phyloP scores from a whole-genome alignment of 2,113 vertebrate species.

The Climacteris rufus region DNA sequence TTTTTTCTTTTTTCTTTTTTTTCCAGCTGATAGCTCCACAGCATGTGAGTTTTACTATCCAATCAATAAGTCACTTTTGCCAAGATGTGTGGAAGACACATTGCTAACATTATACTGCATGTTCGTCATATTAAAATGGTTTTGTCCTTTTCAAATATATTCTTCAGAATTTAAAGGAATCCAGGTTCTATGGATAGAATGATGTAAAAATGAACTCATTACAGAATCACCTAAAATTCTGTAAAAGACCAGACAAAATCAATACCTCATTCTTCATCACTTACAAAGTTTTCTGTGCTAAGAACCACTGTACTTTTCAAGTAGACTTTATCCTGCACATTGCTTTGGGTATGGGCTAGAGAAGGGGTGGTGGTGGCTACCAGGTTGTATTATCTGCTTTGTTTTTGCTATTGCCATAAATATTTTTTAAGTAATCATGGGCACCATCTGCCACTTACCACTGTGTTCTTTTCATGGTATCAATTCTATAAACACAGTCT shows the following conservation, averaged over 20 bases:
- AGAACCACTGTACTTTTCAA: background rate
- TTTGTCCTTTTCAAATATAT: background rate
- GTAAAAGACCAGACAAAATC: background rate
- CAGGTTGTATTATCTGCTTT: background rate
- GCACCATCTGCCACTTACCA: conserved; percentile 48
- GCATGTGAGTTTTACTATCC: background rate
- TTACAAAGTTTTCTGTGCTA: background rate
- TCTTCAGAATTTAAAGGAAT: background rate
- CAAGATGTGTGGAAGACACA: background rate
- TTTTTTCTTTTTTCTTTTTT: background rate
- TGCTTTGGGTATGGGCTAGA: background rate
- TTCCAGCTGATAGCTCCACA: background rate
- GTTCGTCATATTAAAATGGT: background rate
- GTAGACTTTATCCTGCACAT: background rate
- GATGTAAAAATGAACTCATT: background rate
- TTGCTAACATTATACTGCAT: background rate
- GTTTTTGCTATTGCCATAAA: conserved; percentile 53
- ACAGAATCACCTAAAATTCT: background rate
- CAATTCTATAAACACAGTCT: conserved; percentile 59
- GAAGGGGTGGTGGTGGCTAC: background rate
- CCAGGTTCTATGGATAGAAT: background rate
- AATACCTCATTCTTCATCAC: background rate
- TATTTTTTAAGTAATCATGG: conserved; percentile 43
- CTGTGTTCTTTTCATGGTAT: conserved; percentile 49
- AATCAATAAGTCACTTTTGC: background rate